phyloP scores from a whole-genome alignment of 1,140 invertebrate genomes.

The Helicoverpa zea region DNA sequence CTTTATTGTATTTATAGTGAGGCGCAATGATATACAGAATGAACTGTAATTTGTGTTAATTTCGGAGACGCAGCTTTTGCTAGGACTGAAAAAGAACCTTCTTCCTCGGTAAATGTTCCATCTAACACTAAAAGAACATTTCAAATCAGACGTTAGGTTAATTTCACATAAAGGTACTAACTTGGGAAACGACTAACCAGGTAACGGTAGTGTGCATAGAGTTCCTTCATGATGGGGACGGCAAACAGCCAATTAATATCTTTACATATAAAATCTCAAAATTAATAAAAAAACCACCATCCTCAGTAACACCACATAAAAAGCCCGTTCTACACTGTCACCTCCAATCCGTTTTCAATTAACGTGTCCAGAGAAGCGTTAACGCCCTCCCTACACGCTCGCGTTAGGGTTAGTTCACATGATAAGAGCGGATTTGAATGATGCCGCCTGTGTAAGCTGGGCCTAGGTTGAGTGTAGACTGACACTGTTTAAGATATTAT shows the following conservation, averaged over 20 bases:
- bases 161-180: too few relatives aligned
- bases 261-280: background rate
- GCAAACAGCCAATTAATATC: too few relatives aligned
- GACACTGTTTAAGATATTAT: too few relatives aligned
- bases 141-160: too few relatives aligned
- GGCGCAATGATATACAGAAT: background rate
- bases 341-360: conserved; percentile 85
- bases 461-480: conserved; percentile 21
- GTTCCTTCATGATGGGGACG: too few relatives aligned
- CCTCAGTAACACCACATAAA: conserved; percentile 53
- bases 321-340: conserved; percentile 83
- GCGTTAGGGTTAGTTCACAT: conserved; percentile 49
- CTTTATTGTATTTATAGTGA: background rate
- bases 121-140: too few relatives aligned
- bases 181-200: too few relatives aligned
- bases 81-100: too few relatives aligned
- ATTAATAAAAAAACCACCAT: conserved; percentile 36
- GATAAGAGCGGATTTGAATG: conserved; percentile 28
- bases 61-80: too few relatives aligned
- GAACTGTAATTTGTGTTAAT: too few relatives aligned
- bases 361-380: conserved; percentile 81
- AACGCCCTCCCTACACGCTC: conserved; percentile 71
- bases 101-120: too few relatives aligned
- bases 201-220: too few relatives aligned
- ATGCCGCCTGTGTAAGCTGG: conserved; percentile 28